These are phyloP conservation scores for Notolabrus celidotus DNA, from an alignment of 2,797 vertebrate genomes.

Conservation along the genomic window DNA sequence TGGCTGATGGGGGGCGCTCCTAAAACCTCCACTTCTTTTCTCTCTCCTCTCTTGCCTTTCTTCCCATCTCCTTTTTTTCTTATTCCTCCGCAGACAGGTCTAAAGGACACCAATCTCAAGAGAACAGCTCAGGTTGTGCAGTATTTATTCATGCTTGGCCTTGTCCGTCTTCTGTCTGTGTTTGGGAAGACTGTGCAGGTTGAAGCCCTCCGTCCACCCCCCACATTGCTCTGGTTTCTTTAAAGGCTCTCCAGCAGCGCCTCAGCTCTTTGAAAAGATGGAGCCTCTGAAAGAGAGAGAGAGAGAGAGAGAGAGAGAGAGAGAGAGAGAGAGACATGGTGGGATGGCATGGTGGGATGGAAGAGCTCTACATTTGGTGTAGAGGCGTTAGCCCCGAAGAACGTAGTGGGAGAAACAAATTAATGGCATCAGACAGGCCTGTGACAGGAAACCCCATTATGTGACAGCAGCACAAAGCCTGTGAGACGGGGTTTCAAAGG, in stretches of 20 bases:
- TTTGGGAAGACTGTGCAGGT: constrained; percentile 64
- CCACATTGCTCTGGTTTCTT: constrained; percentile 55
- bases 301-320: constrained; percentile 25
- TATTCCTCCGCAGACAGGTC: constrained; percentile 21
- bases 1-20: constrained; percentile 65
- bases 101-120: constrained; percentile 49
- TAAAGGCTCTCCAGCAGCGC: constrained; percentile 72
- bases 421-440: constrained; percentile 78
- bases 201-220: constrained; percentile 55
- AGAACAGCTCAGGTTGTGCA: constrained; percentile 54
- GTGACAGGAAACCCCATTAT: constrained; percentile 72
- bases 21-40: constrained; percentile 54
- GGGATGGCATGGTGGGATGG: constrained; percentile 50
- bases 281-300: constrained; percentile 32
- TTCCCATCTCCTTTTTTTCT: constrained; percentile 8
- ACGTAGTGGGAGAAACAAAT: constrained; percentile 62
- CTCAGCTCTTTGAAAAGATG: constrained; percentile 62
- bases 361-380: constrained; percentile 48
- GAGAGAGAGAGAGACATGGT: too few species aligned
- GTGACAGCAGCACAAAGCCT: constrained; percentile 60
- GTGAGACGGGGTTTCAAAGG: constrained; percentile 54
- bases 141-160: constrained; percentile 56
- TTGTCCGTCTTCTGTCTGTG: constrained; percentile 42
- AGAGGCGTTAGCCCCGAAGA: constrained; percentile 55
- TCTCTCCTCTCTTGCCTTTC: constrained; percentile 31